Evolutionary conservation across 2,797 vertebrate genomes (phyloP).

Genomic region (Phrynocephalus forsythii): DNA sequence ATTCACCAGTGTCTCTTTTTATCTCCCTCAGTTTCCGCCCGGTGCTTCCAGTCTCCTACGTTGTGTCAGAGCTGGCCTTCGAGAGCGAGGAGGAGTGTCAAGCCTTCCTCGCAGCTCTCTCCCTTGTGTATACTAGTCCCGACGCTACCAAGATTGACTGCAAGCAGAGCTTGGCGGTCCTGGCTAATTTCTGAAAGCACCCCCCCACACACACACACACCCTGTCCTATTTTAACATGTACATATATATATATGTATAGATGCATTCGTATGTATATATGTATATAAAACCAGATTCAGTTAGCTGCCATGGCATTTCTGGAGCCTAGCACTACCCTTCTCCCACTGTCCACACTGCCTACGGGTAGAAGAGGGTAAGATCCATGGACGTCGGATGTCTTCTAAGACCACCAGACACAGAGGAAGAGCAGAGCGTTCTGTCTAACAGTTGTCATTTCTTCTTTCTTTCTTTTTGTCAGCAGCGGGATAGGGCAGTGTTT

Average conservation of each 20-base stretch:
- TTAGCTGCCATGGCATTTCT: slow-evolving; percentile 16
- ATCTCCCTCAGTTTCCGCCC: slow-evolving; percentile 79
- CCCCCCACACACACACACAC: not conserved
- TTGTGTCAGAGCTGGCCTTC: slow-evolving; percentile 91
- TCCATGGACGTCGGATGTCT: slow-evolving; percentile 23
- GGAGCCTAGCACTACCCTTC: slow-evolving; percentile 14
- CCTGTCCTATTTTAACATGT: slow-evolving; percentile 23
- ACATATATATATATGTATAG: slow-evolving; percentile 20
- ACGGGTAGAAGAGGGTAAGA: slow-evolving; percentile 50
- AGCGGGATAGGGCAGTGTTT: not conserved
- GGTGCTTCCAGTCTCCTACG: slow-evolving; percentile 86
- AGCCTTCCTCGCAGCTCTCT: slow-evolving; percentile 88
- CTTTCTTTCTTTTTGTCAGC: slow-evolving; percentile 32
- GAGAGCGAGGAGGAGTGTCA: slow-evolving; percentile 90
- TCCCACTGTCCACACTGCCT: slow-evolving; percentile 15
- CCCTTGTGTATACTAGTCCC: slow-evolving; percentile 83
- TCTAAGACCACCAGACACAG: slow-evolving; percentile 13
- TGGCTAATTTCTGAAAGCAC: slow-evolving; percentile 82
- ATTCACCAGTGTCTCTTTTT: slow-evolving; percentile 72
- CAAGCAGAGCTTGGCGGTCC: slow-evolving; percentile 87
- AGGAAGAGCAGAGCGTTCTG: slow-evolving; percentile 34
- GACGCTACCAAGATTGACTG: slow-evolving; percentile 93
- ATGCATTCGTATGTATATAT: slow-evolving; percentile 27
- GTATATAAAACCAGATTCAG: slow-evolving; percentile 28
- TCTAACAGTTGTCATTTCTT: slow-evolving; percentile 5